phyloP scores from a whole-genome alignment of 2,888 invertebrate genomes.

The Pandemis heparana region DNA sequence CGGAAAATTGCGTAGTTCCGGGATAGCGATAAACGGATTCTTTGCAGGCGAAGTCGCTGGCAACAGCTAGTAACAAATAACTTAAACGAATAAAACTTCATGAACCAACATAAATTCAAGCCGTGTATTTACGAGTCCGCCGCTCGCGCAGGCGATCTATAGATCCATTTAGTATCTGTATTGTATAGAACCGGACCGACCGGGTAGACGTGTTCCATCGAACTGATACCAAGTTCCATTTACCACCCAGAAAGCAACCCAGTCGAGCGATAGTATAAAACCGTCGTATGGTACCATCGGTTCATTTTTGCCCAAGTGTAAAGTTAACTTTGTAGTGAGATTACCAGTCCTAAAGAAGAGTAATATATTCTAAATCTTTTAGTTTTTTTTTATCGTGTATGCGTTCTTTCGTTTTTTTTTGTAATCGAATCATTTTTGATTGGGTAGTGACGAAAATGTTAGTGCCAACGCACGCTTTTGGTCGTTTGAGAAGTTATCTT shows the following conservation, averaged over 20 bases:
- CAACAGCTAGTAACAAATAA: background rate
- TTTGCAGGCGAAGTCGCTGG: too few relatives aligned
- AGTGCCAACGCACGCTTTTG: background rate
- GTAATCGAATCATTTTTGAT: constrained; percentile 18
- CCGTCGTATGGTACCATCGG: background rate
- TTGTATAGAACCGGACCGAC: constrained; percentile 36
- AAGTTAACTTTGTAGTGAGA: constrained; percentile 23
- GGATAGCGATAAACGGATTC: too few relatives aligned
- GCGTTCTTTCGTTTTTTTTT: constrained; percentile 5
- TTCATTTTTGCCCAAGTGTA: constrained; percentile 5
- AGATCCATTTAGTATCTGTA: constrained; percentile 41
- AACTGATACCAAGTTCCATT: constrained; percentile 25
- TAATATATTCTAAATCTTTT: constrained; percentile 42
- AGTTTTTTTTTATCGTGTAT: constrained; percentile 27
- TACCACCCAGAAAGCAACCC: constrained; percentile 3
- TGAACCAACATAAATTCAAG: constrained; percentile 33
- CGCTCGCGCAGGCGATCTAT: constrained; percentile 30
- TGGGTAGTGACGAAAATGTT: constrained; percentile 11
- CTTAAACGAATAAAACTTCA: constrained; percentile 2
- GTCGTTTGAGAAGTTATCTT: background rate
- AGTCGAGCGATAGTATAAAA: background rate
- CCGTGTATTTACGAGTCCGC: constrained; percentile 27
- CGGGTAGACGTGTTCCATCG: constrained; percentile 34
- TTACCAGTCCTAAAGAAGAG: constrained; percentile 39
- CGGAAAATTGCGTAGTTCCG: too few relatives aligned